Evolutionary conservation across 2,797 vertebrate genomes (phyloP).

Genomic region (Helicolenus hilgendorfi): DNA sequence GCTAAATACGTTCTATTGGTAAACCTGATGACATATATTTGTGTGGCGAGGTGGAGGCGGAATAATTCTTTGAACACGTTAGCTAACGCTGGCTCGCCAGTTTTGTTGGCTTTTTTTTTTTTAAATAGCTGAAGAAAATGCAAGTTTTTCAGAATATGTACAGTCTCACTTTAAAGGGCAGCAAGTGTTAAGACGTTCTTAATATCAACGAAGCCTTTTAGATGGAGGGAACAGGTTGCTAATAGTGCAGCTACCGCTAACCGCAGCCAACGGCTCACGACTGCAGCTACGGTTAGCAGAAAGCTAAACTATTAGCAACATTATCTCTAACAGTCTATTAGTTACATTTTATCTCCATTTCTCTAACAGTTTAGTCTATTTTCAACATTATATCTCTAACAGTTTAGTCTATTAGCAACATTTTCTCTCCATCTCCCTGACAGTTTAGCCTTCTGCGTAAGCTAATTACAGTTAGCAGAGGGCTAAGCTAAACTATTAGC

Average conservation of each 20-base stretch:
- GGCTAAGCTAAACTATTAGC: too few species aligned
- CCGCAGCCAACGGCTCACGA: too few species aligned
- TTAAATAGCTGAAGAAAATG: neutral
- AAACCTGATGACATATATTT: neutral
- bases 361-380: too few species aligned
- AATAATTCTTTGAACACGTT: neutral
- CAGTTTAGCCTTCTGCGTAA: too few species aligned
- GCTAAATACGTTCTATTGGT: neutral
- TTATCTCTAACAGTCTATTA: too few species aligned
- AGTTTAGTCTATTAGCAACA: too few species aligned
- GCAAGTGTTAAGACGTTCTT: neutral
- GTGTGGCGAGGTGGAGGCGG: neutral
- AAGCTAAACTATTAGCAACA: too few species aligned
- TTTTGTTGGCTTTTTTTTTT: neutral
- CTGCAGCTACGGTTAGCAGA: too few species aligned
- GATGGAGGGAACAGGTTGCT: neutral
- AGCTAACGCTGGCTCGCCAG: neutral
- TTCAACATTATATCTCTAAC: too few species aligned
- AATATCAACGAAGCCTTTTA: neutral
- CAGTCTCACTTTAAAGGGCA: neutral
- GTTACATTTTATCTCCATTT: too few species aligned
- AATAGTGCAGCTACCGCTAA: neutral
- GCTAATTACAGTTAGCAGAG: too few species aligned
- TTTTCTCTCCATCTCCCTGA: too few species aligned
- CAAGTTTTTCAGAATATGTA: neutral